Percentiles rank a stretch among this genome's conserved stretches.
These are phyloP conservation scores for Aphelocoma californica DNA, from an alignment of 2,797 vertebrate species.

Conservation along the genomic window DNA sequence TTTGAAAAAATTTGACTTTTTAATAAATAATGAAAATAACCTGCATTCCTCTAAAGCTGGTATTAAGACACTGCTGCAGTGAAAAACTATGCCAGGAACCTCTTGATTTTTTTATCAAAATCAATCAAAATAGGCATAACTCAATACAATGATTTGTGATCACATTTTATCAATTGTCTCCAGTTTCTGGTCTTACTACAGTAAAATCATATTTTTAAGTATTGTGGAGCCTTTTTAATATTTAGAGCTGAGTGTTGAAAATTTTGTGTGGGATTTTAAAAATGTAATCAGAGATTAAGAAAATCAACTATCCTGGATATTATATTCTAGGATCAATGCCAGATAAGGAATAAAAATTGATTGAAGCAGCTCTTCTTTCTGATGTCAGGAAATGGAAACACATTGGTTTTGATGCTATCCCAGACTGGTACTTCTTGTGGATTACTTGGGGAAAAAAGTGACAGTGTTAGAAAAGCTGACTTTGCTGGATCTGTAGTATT, in stretches of 20 bases:
- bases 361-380: neutral
- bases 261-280: neutral
- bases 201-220: neutral
- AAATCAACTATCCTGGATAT: neutral
- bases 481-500: constrained; percentile 20
- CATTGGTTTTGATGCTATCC: neutral
- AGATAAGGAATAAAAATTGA: neutral
- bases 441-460: neutral
- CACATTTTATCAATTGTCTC: neutral
- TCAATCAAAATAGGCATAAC: neutral
- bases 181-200: neutral
- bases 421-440: neutral
- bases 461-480: constrained; percentile 1
- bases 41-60: neutral
- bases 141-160: neutral
- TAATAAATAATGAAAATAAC: neutral
- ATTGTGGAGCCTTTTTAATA: neutral
- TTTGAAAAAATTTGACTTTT: neutral
- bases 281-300: neutral
- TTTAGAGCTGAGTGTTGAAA: neutral
- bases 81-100: neutral
- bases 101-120: neutral
- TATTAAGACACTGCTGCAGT: neutral
- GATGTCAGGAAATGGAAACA: neutral
- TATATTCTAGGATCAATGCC: neutral